Evolutionary conservation across 2,113 vertebrate genomes (phyloP).

Genomic region (Peucedramus taeniatus): DNA sequence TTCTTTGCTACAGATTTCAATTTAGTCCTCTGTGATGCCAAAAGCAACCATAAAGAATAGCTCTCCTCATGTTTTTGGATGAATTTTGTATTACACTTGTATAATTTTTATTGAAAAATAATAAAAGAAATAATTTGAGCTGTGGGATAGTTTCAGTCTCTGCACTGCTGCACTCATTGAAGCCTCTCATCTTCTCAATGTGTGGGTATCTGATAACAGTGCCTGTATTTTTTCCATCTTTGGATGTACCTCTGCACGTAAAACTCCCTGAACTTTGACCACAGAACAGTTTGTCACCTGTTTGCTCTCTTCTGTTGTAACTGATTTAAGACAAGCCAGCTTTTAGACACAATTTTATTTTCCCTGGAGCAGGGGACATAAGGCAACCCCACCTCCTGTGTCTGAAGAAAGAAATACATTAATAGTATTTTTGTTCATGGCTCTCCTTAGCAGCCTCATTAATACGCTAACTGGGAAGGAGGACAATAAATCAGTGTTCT

Average conservation of each 20-base stretch:
- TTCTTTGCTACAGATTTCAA: not conserved
- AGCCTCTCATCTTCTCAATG: not conserved
- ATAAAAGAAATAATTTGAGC: not conserved
- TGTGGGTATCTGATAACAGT: not conserved
- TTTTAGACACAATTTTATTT: not conserved
- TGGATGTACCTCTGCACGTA: not conserved
- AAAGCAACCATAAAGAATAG: not conserved
- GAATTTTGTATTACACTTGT: not conserved
- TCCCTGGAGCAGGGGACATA: not conserved
- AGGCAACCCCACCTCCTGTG: not conserved
- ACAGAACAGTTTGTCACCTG: not conserved
- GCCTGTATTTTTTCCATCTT: not conserved
- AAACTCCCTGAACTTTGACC: not conserved
- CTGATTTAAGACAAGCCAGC: not conserved
- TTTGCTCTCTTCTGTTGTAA: not conserved
- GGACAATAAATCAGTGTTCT: not conserved
- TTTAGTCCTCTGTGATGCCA: not conserved
- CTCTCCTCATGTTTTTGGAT: not conserved
- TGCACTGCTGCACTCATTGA: not conserved
- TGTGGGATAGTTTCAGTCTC: not conserved
- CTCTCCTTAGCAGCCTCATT: not conserved
- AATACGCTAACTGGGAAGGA: not conserved
- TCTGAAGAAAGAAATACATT: not conserved
- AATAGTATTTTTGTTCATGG: not conserved
- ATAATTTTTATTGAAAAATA: not conserved